phyloP scores from a whole-genome alignment of 2,113 vertebrate genomes.

The Reinhardtius hippoglossoides region DNA sequence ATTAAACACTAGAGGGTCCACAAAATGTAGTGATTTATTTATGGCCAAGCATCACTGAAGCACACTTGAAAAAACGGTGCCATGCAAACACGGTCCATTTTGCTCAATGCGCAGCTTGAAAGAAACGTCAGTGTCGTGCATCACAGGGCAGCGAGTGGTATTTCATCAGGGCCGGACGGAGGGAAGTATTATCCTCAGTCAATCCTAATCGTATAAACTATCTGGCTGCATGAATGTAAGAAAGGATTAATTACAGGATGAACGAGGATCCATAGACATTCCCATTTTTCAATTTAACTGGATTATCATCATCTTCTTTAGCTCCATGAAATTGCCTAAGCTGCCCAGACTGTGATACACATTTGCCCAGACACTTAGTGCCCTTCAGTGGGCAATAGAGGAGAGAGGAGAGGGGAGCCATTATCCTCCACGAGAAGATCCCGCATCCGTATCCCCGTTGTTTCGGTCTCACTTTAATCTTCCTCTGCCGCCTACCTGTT shows the following conservation, averaged over 20 bases:
- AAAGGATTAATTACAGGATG: constrained; percentile 74
- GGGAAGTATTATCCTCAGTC: constrained; percentile 57
- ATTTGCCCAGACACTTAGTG: constrained; percentile 60
- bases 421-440: constrained; percentile 60
- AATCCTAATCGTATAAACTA: constrained; percentile 71
- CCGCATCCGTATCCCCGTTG: constrained; percentile 36
- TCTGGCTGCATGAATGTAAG: constrained; percentile 63
- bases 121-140: constrained; percentile 38
- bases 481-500: constrained; percentile 49
- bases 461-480: constrained; percentile 55
- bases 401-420: constrained; percentile 48
- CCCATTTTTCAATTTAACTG: constrained; percentile 80
- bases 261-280: constrained; percentile 59
- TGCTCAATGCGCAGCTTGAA: constrained; percentile 9
- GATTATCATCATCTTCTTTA: constrained; percentile 77
- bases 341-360: constrained; percentile 58
- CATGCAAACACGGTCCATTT: constrained; percentile 17
- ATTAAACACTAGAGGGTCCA: constrained; percentile 47
- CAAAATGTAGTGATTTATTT: constrained; percentile 42
- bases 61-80: constrained; percentile 33
- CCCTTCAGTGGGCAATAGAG: constrained; percentile 71
- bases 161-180: constrained; percentile 31
- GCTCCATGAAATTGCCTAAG: constrained; percentile 70
- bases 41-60: constrained; percentile 26
- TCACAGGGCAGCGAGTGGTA: constrained; percentile 5